Percentiles rank a stretch among this genome's conserved stretches.
phyloP scores from a whole-genome alignment of 1,140 invertebrate genomes.

The Heliconius hewitsoni region DNA sequence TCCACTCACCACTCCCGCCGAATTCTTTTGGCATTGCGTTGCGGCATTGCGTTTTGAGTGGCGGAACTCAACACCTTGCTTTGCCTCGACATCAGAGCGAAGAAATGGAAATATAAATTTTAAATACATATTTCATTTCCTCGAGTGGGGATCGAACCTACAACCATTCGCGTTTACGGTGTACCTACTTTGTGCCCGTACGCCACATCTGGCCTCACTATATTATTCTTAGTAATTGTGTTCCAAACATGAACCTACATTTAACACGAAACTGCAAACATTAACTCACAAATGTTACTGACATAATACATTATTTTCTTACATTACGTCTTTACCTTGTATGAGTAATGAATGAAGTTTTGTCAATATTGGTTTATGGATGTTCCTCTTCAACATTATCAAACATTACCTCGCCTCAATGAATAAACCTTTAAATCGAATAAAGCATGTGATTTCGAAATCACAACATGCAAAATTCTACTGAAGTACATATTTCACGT shows the following conservation, averaged over 20 bases:
- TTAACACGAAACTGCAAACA: slow-evolving; percentile 32
- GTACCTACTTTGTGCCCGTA: too few relatives aligned
- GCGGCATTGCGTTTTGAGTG: too few relatives aligned
- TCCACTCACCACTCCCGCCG: too few relatives aligned
- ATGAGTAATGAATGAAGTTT: slow-evolving; percentile 23
- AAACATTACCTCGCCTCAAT: not conserved
- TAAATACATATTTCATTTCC: too few relatives aligned
- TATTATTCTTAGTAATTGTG: slow-evolving; percentile 36
- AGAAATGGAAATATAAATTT: too few relatives aligned
- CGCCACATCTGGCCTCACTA: not conserved
- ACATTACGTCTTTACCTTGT: slow-evolving; percentile 27
- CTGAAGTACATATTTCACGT: slow-evolving; percentile 17
- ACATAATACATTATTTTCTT: slow-evolving; percentile 23
- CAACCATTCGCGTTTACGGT: too few relatives aligned
- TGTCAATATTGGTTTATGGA: not conserved
- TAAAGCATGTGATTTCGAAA: not conserved
- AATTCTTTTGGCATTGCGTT: too few relatives aligned
- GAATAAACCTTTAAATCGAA: not conserved
- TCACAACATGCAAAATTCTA: not conserved
- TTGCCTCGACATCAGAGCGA: too few relatives aligned
- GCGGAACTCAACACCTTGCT: too few relatives aligned
- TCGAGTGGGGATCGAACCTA: too few relatives aligned
- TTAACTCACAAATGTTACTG: slow-evolving; percentile 31
- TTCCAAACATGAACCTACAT: slow-evolving; percentile 6
- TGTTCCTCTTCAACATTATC: not conserved